Base-by-base conservation (phyloP, 2,888 invertebrate species). In the Plagiodera versicolora region DNA sequence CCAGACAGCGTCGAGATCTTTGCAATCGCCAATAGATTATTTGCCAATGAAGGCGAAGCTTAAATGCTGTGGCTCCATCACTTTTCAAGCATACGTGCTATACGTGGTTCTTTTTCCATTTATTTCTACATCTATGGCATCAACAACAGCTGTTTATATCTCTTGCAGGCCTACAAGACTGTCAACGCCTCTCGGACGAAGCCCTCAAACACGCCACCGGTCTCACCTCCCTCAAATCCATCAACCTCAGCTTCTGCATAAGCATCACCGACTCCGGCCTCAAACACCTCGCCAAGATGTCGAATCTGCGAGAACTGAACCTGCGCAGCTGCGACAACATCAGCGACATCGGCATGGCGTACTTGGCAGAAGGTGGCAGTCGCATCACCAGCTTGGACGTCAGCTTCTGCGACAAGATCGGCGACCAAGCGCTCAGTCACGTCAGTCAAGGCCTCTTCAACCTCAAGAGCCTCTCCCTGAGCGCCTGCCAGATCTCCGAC, bases 381-480 rank as follows among this genome's bases (percentile, higher is more conserved):
- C 84, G 91, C 66, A 87, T 97, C 67, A 85, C 89, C 16, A 88
- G 90, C 5, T 81, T 97, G 65, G 96, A 97, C 79, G 94, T 96
- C 5, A 95, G 95, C 63, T 97, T 97, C 80, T 97, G 96, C 83
- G 95, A 96, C 82, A 95, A 95, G 82, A 91, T 97, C 71, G 92
- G 94, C 60, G 96, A 96, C 78, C 92, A 92, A 77, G 94, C 94
- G 0, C 82, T 96, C 61, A 88, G 89, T 52, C 93, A 94, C 80
- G 89, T 95, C 49, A 92, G 95, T n/a, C 89, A 94, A 76, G 95
- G 95, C 52, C 83, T 96, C 58, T 93, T 91, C 73, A 89, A 91
- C 65, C 83, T 97, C 60, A 86, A 89, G 62, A 90, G 90, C 66
- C 84, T 97, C 61, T 92, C 93, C 60, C 82, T 96, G 61, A 93